A percentile compares a stretch with the other conserved stretches of the same genome.
phyloP scores from a whole-genome alignment of 2,797 vertebrate species.

The Tiaroga cobitis region DNA sequence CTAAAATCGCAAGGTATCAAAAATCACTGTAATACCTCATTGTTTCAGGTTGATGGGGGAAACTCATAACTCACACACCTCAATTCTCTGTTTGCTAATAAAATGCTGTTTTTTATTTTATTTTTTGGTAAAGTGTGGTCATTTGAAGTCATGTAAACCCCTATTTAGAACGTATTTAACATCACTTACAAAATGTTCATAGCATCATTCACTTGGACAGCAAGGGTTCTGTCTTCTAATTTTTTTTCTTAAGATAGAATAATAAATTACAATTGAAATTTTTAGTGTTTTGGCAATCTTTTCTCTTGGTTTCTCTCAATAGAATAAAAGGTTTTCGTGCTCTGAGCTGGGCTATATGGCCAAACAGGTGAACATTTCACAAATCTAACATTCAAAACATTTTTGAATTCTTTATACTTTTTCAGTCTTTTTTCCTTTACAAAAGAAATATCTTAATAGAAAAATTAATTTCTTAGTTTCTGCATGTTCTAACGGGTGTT shows the following conservation, averaged over 20 bases:
- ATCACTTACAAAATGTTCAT: background rate
- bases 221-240: background rate
- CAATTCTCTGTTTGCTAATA: slow-evolving; percentile 13
- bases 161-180: background rate
- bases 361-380: background rate
- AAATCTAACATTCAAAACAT: background rate
- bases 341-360: background rate
- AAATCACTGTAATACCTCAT: slow-evolving; percentile 13
- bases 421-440: background rate
- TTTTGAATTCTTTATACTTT: background rate
- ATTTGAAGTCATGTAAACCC: background rate
- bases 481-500: background rate
- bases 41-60: slow-evolving; percentile 3
- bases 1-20: slow-evolving; percentile 21
- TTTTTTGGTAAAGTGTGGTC: background rate
- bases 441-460: background rate
- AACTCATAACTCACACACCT: background rate
- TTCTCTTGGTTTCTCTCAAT: background rate
- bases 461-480: background rate
- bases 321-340: background rate
- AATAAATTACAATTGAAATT: background rate
- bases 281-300: background rate
- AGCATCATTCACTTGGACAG: background rate
- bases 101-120: slow-evolving; percentile 3
- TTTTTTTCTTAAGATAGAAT: background rate